Conservation (phyloP, 2,797 vertebrate species). For the Hypotaenidia okinawae region DNA sequence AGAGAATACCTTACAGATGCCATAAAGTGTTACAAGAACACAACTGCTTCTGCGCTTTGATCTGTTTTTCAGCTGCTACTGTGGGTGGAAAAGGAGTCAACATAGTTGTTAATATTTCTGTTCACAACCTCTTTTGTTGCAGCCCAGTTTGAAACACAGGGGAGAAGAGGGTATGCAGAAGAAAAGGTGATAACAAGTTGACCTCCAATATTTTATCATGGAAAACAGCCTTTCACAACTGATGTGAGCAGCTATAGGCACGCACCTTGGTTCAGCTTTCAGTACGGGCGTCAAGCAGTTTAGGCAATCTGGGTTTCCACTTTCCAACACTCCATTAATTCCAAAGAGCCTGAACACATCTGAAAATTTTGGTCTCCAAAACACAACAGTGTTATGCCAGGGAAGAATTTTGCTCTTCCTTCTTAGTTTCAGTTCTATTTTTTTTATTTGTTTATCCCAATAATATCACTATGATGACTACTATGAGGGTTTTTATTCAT, state of each 20-base stretch:
- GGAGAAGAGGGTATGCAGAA: not conserved
- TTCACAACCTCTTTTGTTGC: not conserved
- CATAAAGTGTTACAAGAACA: constrained; percentile 45
- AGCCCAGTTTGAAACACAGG: not conserved
- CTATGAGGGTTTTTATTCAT: not conserved
- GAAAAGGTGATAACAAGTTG: not conserved
- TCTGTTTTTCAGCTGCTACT: constrained; percentile 57
- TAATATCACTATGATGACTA: not conserved
- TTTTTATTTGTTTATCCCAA: constrained; percentile 38
- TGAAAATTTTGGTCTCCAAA: constrained; percentile 43
- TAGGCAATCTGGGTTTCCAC: constrained; percentile 42
- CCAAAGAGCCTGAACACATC: constrained; percentile 3
- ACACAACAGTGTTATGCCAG: not conserved
- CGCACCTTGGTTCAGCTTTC: constrained; percentile 25
- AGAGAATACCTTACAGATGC: constrained; percentile 41
- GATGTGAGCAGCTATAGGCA: accelerated
- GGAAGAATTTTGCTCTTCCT: constrained; percentile 26
- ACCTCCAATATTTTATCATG: not conserved
- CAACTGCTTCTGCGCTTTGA: constrained; percentile 40
- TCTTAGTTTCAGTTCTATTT: not conserved
- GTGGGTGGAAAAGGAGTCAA: constrained; percentile 7
- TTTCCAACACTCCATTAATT: constrained; percentile 51
- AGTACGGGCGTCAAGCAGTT: not conserved
- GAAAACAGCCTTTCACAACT: constrained; percentile 2
- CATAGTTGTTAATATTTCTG: not conserved